Evolutionary conservation across 2,797 vertebrate genomes (phyloP), one percentile per base, ranked within the genome.

Genomic region (Picus viridis): DNA sequence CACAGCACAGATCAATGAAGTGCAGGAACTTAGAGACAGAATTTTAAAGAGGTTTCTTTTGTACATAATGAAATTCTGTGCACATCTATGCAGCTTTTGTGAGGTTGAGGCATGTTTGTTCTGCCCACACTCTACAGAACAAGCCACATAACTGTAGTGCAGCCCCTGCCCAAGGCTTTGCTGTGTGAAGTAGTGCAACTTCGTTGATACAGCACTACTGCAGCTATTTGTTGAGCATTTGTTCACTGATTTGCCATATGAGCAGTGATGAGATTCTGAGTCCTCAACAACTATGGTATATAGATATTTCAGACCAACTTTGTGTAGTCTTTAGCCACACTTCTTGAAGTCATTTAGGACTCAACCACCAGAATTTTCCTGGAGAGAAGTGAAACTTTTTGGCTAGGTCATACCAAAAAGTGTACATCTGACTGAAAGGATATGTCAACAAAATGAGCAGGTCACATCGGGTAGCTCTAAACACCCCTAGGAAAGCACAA

Each of bases 1-100:
- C 49, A 74, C 70, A 86, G 51, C 10, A 82, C 54, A 75, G 70
- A 88, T 53, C 70, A 90, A 65, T 32, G 58, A 94, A 88, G 83
- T 43, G 86, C 17, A 77, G 56, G 72, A 96, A 93, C 82, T 86
- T 49, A 34, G 67, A 78, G 36, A 6, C 57, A 3, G 95, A 94
- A 90, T 88, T 81, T 95, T 95, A 95, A 96, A 94, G 73, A 93
- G 80, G 84, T 70, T 88, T 16, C 75, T 94, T 91, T 93, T 90
- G 83, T 92, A 59, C 1, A 1, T 92, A 96, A 93, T 95, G 72
- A 90, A 95, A 93, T 92, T 92, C 94, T 86, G 76, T n/a, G 74
- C 71, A 54, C 91, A 89, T 89, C 87, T 86, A 87, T 49, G 70
- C 58, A 62, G 65, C 54, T 61, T 89, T 67, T 83, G 18, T 45